phyloP scores from a whole-genome alignment of 2,113 vertebrate genomes.

The Opisthocomus hoazin region DNA sequence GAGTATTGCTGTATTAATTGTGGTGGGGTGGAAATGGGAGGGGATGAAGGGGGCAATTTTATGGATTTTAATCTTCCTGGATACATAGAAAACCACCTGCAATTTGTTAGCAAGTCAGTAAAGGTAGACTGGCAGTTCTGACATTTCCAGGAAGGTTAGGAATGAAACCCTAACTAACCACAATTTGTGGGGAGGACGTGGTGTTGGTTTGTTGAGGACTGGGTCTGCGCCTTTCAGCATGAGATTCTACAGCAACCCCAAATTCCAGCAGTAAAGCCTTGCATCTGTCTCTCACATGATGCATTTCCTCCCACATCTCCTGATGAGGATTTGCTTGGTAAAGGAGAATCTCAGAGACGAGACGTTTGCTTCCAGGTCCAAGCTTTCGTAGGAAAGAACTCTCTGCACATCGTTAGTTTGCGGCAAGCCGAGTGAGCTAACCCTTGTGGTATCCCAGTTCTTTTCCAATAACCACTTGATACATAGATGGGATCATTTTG shows the following conservation, averaged over 20 bases:
- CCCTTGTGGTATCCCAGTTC: neutral
- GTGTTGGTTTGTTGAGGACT: neutral
- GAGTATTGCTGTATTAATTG: neutral
- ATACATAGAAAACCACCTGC: neutral
- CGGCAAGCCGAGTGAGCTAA: neutral
- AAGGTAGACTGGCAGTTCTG: neutral
- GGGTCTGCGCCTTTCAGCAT: neutral
- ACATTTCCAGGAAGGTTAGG: neutral
- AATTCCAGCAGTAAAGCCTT: neutral
- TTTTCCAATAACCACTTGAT: neutral
- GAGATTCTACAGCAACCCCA: neutral
- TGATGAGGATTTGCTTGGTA: neutral
- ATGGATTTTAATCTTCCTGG: neutral
- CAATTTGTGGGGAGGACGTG: neutral
- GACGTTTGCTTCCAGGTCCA: neutral
- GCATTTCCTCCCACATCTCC: neutral
- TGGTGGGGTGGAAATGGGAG: neutral
- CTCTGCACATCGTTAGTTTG: neutral
- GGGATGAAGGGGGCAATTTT: neutral
- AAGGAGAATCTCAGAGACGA: neutral
- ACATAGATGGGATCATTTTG: neutral
- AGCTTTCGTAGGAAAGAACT: neutral
- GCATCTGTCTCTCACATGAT: neutral
- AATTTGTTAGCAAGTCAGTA: neutral
- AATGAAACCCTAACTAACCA: neutral